A percentile compares a stretch with the other conserved stretches of the same genome.
phyloP scores from a whole-genome alignment of 2,797 vertebrate species.

The Anguilla anguilla region DNA sequence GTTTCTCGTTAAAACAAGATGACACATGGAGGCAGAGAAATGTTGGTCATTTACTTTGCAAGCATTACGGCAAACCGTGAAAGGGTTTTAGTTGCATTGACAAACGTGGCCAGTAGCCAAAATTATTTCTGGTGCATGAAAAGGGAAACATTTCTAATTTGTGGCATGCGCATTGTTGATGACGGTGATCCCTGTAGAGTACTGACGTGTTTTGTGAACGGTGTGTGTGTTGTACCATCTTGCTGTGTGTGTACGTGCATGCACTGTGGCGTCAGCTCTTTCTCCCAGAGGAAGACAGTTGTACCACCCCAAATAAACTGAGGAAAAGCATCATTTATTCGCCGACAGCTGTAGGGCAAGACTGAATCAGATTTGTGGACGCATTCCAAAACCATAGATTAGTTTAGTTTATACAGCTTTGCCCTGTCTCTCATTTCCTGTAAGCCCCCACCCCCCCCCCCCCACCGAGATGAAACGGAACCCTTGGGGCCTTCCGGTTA shows the following conservation, averaged over 20 bases:
- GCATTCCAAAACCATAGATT: neutral
- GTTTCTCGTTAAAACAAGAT: slow-evolving; percentile 85
- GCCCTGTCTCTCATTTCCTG: slow-evolving; percentile 3
- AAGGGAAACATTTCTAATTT: neutral
- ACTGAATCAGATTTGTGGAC: neutral
- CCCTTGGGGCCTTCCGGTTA: neutral
- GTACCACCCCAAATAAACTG: slow-evolving; percentile 64
- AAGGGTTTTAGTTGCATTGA: slow-evolving; percentile 78
- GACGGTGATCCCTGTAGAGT: neutral
- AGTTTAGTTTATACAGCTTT: neutral
- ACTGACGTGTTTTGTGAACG: neutral
- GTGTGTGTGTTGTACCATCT: neutral
- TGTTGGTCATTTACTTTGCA: slow-evolving; percentile 86
- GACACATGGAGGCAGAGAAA: slow-evolving; percentile 83
- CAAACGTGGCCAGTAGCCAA: neutral
- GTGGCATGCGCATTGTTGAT: neutral
- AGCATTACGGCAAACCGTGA: slow-evolving; percentile 83
- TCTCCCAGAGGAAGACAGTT: slow-evolving; percentile 70
- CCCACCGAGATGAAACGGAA: neutral
- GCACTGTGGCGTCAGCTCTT: slow-evolving; percentile 71
- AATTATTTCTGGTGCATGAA: neutral
- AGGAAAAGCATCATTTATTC: slow-evolving; percentile 73
- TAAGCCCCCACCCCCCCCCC: neutral
- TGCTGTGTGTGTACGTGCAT: neutral
- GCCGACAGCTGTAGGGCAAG: slow-evolving; percentile 66